Conservation (phyloP, 2,888 invertebrate genomes). For the Corbicula japonica region DNA sequence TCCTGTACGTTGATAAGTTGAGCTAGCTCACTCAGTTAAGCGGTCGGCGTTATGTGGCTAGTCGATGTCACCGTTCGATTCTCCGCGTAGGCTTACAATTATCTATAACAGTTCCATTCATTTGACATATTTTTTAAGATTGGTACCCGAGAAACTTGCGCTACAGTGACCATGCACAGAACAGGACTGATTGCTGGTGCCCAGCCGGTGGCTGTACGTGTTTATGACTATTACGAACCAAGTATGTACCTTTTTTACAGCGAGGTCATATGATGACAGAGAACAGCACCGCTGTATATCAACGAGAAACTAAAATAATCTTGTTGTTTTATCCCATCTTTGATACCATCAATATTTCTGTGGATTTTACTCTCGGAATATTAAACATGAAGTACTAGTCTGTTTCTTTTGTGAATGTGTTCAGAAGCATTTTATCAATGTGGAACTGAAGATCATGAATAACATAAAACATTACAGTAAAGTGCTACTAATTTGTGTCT, state of each 20-base stretch:
- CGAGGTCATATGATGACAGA: neutral
- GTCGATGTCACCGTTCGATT: no score
- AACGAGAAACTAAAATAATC: neutral
- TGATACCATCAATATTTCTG: neutral
- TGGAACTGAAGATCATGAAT: neutral
- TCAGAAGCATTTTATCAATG: neutral
- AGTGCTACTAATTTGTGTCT: neutral
- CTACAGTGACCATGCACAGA: constrained; percentile 50
- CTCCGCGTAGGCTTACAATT: neutral
- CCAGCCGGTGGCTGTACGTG: constrained; percentile 50
- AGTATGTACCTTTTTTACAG: constrained; percentile 66
- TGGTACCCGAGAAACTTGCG: constrained; percentile 40
- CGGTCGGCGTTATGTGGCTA: no score
- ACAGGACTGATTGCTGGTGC: constrained; percentile 52
- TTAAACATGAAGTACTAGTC: neutral
- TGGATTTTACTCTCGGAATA: neutral
- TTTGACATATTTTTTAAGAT: constrained; percentile 37
- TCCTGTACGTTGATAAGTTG: no score
- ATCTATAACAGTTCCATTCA: neutral
- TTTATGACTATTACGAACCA: constrained; percentile 65
- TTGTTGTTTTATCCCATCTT: neutral
- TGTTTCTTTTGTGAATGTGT: neutral
- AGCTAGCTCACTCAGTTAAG: no score
- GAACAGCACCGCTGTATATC: neutral
- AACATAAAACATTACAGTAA: neutral